Evolutionary conservation across 1,140 invertebrate species (phyloP), one percentile per base, ranked within the genome.

Genomic region (Sinonovacula constricta): DNA sequence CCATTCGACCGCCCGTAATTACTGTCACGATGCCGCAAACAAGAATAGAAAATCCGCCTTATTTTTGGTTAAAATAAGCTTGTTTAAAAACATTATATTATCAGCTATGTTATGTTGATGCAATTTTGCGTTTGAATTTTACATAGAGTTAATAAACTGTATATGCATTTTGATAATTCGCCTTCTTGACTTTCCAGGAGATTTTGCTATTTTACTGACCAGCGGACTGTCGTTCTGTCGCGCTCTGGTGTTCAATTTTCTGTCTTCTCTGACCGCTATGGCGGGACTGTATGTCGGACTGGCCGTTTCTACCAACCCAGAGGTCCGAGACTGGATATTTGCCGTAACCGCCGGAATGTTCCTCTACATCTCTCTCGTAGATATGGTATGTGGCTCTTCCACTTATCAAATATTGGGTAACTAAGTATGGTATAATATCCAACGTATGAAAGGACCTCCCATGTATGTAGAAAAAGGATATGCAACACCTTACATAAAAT

Each of bases 191-290:
- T n/a, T 85, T 84, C 62, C 88, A 95, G 95, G 96, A 51, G 97
- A 98, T 91, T 98, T 98, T 92, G 97, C 97, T 15, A 95, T 98
- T 51, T 92, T 98, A 18, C 91, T 98, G 49, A 96, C 96, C 90
- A 95, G 95, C 14, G 97, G 97, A 34, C 22, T 95, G 92, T 91
- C 92, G 0, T 91, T 94, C 78, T 90, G 91, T 54, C 92, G 94
- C 83, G 94, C 94, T 2, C 81, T 95, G 22, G 69, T 93, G 7
- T 94, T 93, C 86, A 95, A 95, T 85, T 93, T 94, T 67, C 85
- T 94, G 0, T 94, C 93, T 14, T 93, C 94, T 2, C 92, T 93
- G 59, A 93, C 93, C 5, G 94, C 94, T 75, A 94, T 94, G 80
- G 56, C 94, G 24, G 94, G 94, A 1, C 87, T 95, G 67, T 89